Base-by-base conservation (phyloP, 2,797 vertebrate species). In the Yasuhikotakia modesta region DNA sequence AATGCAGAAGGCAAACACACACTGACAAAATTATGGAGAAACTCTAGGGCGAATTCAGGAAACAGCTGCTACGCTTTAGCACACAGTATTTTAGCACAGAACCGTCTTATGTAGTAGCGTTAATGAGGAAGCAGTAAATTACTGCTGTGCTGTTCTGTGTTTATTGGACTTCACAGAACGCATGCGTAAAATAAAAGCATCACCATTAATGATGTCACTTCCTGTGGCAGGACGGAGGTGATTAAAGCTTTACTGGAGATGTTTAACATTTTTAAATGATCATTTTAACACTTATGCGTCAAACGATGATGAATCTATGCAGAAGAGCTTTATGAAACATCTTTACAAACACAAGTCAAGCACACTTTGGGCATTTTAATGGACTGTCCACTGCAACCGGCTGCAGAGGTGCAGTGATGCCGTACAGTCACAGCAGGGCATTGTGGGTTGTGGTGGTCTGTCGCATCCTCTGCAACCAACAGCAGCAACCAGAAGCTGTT, bases 21-120 rank as follows among this genome's bases (percentile, higher is more conserved):
- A 57, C 5, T 53, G 45, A 65, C 46, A 75, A 66, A 64, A 75
- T 19, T 16, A 66, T 1, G 5, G 35, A 11, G 12, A 46, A 72
- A 2, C 10, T 39, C 17, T n/a, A 5, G 2, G 60, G 24, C 11
- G 16, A 60, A 60, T 30, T 27, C 2, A 27, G 12, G 13, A 58
- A 58, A 58, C 55, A 43, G 4, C 24, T 24, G 22, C 24, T 12
- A 4, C 12, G 21, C 55, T 27, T 30, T 14, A 0, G 21, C 55
- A 57, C 48, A 8, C 19, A 52, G 48, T 50, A 50, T 50, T 16
- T 50, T 14, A 16, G 13, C 7, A 7, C 7, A 21, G 19, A 53
- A 17, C 0, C 14, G 39, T 43, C 39, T 43, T 43, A 10, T 8
- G 39, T 43, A 43, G 10, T 43, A 43, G 11, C 11, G 5, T 39